Conservation (phyloP, 2,113 vertebrate species). For the Empidonax alnorum region DNA sequence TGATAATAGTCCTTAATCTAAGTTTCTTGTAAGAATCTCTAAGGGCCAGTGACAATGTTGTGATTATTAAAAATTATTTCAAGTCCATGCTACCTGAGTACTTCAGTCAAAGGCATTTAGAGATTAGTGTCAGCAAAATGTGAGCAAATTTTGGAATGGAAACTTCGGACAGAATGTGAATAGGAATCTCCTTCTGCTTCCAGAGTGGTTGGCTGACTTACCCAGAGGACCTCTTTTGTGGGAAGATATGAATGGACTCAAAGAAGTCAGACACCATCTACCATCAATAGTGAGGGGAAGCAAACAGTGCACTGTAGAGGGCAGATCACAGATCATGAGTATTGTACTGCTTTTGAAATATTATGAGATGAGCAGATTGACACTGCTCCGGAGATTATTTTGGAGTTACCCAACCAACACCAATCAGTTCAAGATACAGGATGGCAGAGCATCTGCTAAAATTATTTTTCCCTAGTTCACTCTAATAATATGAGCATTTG, state of each 20-base stretch:
- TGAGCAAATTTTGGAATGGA: not conserved
- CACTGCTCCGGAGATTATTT: not conserved
- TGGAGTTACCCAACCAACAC: not conserved
- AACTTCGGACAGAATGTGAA: not conserved
- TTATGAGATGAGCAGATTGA: not conserved
- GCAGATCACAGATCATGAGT: not conserved
- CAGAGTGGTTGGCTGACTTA: not conserved
- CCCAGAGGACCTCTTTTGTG: rapidly evolving
- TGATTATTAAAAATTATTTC: not conserved
- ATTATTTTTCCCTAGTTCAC: not conserved
- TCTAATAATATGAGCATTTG: not conserved
- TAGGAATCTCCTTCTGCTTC: not conserved
- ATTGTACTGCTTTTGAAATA: not conserved
- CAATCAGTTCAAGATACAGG: not conserved
- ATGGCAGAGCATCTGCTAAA: not conserved
- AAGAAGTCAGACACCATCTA: not conserved
- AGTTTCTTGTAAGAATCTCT: not conserved
- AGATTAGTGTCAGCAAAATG: not conserved
- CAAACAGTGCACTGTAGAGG: not conserved
- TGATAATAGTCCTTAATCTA: not conserved
- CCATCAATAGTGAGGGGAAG: not conserved
- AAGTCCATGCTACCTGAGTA: not conserved
- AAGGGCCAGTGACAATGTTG: not conserved
- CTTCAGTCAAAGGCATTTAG: not conserved
- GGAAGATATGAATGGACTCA: rapidly evolving